A percentile compares a stretch with the other conserved stretches of the same genome.
phyloP scores from a whole-genome alignment of 1,140 invertebrate genomes.

The Globodera rostochiensis region DNA sequence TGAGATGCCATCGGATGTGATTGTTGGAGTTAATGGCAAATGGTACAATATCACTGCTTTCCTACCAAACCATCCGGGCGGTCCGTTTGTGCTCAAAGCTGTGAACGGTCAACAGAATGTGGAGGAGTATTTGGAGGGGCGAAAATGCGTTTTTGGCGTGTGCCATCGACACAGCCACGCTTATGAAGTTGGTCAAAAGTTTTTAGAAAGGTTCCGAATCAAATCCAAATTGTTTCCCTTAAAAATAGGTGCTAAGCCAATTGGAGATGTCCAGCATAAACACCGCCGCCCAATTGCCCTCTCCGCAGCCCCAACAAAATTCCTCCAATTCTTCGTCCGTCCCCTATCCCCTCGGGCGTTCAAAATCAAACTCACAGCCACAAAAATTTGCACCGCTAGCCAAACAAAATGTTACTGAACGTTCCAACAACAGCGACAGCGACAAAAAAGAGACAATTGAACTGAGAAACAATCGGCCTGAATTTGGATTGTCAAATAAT shows the following conservation, averaged over 20 bases:
- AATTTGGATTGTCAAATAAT: not conserved
- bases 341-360: too few relatives aligned
- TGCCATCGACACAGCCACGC: not conserved
- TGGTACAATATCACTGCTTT: slow-evolving; percentile 19
- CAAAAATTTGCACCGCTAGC: not conserved
- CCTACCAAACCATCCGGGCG: slow-evolving; percentile 24
- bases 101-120: slow-evolving; percentile 19
- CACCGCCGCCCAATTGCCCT: not conserved
- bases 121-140: slow-evolving; percentile 18
- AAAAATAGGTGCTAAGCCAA: not conserved
- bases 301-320: too few relatives aligned
- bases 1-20: slow-evolving; percentile 3
- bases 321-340: too few relatives aligned
- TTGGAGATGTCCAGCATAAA: not conserved
- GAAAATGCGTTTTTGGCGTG: slow-evolving; percentile 2
- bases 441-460: not conserved
- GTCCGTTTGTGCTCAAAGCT: slow-evolving; percentile 11
- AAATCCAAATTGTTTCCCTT: too few relatives aligned
- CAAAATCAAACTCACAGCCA: not conserved
- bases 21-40: slow-evolving; percentile 4
- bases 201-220: not conserved
- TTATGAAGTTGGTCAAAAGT: not conserved
- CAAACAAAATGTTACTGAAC: not conserved
- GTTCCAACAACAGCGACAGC: not conserved
- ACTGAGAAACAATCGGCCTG: not conserved